phyloP scores from a whole-genome alignment of 2,888 invertebrate genomes.

The Rotaria macrura region DNA sequence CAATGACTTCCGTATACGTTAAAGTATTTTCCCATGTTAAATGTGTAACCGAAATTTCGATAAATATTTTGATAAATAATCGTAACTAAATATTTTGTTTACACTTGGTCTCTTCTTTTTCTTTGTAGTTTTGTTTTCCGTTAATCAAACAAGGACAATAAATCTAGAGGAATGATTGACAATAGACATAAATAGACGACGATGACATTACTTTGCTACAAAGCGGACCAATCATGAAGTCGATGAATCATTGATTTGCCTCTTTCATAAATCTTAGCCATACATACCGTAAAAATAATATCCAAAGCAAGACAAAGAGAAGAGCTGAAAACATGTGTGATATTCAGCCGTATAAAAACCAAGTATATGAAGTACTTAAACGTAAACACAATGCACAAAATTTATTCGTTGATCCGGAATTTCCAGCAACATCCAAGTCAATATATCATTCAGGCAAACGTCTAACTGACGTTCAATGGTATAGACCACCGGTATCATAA shows the following conservation, averaged over 20 bases:
- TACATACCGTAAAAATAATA: neutral
- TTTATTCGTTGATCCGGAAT: neutral
- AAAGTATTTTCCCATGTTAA: too few relatives aligned
- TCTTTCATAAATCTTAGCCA: neutral
- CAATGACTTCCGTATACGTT: too few relatives aligned
- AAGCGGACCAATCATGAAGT: neutral
- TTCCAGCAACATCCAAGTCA: neutral
- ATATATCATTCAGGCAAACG: neutral
- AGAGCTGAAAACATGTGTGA: neutral
- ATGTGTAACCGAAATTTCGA: too few relatives aligned
- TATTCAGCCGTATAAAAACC: neutral
- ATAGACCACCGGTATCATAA: neutral
- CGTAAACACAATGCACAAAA: neutral
- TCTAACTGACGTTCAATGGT: neutral
- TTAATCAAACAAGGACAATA: too few relatives aligned
- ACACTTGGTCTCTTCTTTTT: neutral
- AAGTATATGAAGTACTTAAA: slow-evolving; percentile 15
- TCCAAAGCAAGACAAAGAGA: neutral
- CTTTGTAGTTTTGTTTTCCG: too few relatives aligned
- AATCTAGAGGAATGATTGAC: neutral
- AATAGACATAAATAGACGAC: neutral
- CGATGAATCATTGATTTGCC: neutral
- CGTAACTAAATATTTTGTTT: neutral
- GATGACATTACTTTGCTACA: neutral
- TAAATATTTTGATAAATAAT: too few relatives aligned